A percentile compares a stretch with the other conserved stretches of the same genome.
These are phyloP conservation scores for Tachuris rubrigastra DNA, from an alignment of 2,113 vertebrate genomes.

Conservation along the genomic window DNA sequence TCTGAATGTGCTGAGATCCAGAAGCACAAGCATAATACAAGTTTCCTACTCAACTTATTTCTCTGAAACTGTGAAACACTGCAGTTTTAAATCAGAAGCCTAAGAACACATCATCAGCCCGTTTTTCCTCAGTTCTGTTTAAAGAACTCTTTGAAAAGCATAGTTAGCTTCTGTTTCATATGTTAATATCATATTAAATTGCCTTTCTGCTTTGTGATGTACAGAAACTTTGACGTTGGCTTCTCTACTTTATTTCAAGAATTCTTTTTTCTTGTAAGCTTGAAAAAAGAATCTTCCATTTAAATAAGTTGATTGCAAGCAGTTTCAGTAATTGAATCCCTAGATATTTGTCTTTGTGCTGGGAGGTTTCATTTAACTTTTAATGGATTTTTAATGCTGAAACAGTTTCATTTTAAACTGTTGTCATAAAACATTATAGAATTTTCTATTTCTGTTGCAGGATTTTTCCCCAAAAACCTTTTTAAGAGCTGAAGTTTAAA, in stretches of 20 bases:
- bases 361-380: constrained; percentile 34
- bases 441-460: background rate
- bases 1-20: background rate
- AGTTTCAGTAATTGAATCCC: constrained; percentile 62
- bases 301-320: constrained; percentile 33
- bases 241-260: constrained; percentile 23
- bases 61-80: background rate
- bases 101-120: background rate
- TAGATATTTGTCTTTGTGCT: constrained; percentile 50
- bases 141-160: constrained; percentile 21
- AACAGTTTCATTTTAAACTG: constrained; percentile 38
- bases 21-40: background rate
- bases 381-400: constrained; percentile 62
- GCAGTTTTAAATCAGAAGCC: background rate
- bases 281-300: constrained; percentile 12
- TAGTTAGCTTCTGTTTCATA: constrained; percentile 40
- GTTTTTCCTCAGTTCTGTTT: background rate
- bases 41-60: background rate
- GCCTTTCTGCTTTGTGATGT: constrained; percentile 28
- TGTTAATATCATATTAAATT: constrained; percentile 42
- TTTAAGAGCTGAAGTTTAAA: background rate
- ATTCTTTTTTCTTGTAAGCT: constrained; percentile 1
- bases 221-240: background rate
- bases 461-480: background rate
- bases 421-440: constrained; percentile 50